Base-by-base conservation (phyloP, 2,797 vertebrate species). In the Ctenosaura bakeri region DNA sequence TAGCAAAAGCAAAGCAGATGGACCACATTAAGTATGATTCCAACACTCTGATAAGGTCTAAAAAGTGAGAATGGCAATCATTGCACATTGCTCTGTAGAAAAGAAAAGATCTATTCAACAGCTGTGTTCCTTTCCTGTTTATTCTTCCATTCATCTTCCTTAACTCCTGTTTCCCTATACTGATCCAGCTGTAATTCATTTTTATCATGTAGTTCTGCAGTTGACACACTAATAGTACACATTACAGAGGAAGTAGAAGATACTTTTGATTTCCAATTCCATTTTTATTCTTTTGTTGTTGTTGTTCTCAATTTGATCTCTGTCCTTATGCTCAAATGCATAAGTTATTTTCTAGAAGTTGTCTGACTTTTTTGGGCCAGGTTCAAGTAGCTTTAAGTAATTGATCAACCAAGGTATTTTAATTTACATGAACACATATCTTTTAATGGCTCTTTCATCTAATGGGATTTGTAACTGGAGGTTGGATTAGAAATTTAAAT, bases 81-180 rank as follows among this genome's bases (percentile, higher is more conserved):
- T 38, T 54, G 46, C 77, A 87, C 64, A 88, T 56, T 35, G 12
- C 46, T 81, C 24, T 82, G 64, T 69, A 80, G 69, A 81, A 52
- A 81, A 71, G 26, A 80, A 56, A 54, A 80, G 24, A 42, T 88
- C 46, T 50, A 24, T 24, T 52, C 64, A 82, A 20, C 79, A 73
- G 66, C 78, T 88, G 78, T 42, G 3, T 88, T 82, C 46, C 86
- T 50, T 88, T 88, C 62, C 87, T 88, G 79, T 82, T 88, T 88
- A 82, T 66, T 82, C 26, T 82, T 88, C 93, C 91, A 88, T 83
- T 93, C 94, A 92, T 95, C 94, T 81, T 82, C 71, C 79, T 81
- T 95, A 87, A 12, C 18, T 91, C 94, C 62, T 83, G 14, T 29
- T 82, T 88, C 38, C 52, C 74, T 38, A 32, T 32, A 64, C 54